These are phyloP conservation scores for Arbacia lixula DNA, from an alignment of 53 echinoderm and acorn worm species.

Conservation along the genomic window DNA sequence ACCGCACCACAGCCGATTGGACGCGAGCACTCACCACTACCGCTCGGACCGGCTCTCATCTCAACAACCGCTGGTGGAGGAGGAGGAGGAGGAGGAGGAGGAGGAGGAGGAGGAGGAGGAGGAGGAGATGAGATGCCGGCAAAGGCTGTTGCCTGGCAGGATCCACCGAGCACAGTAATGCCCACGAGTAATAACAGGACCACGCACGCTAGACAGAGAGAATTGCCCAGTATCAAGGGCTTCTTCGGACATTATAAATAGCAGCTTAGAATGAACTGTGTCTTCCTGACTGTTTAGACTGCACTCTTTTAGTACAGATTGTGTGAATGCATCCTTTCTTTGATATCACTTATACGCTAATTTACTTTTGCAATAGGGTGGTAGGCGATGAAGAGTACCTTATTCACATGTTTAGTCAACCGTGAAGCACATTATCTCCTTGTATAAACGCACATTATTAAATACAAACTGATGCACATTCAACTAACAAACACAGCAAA, in stretches of 20 bases:
- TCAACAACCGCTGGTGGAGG: background rate
- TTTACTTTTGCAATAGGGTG: too few species aligned
- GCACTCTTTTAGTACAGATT: too few species aligned
- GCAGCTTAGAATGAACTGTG: background rate
- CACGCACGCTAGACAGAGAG: conserved; percentile 3
- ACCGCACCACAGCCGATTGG: conserved; percentile 48
- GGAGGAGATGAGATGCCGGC: background rate
- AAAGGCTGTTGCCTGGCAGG: conserved; percentile 43
- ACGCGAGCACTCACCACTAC: conserved; percentile 22
- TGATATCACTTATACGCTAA: too few species aligned
- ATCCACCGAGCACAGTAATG: background rate
- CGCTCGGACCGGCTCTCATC: background rate
- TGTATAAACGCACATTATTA: too few species aligned
- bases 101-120: background rate
- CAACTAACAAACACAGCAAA: too few species aligned
- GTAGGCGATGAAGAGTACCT: too few species aligned
- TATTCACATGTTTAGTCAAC: too few species aligned
- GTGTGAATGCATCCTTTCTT: too few species aligned
- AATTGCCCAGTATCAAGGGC: conserved; percentile 41
- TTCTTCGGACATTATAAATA: background rate
- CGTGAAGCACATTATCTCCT: too few species aligned
- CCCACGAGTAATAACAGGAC: background rate
- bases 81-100: conserved; percentile 10
- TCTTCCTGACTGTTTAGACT: too few species aligned
- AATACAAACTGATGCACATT: too few species aligned